A percentile compares a stretch with the other conserved stretches of the same genome.
These are phyloP conservation scores for Capreolus pygargus DNA, from an alignment of 2,113 vertebrate genomes.

Conservation along the genomic window DNA sequence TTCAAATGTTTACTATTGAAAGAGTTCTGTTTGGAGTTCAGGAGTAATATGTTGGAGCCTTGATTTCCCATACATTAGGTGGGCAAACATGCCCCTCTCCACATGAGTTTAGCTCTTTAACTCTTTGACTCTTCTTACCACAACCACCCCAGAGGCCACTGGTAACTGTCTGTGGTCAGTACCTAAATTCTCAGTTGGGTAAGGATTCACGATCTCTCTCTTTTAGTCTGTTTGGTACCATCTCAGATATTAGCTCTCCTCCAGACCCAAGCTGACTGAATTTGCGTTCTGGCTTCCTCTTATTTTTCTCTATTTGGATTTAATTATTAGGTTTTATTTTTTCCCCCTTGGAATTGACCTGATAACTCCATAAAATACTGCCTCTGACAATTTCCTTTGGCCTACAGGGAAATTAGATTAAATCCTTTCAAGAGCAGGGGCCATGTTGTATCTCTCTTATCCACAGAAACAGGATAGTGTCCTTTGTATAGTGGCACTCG, in stretches of 20 bases:
- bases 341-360: background rate
- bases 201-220: background rate
- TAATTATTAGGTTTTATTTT: background rate
- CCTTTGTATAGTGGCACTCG: background rate
- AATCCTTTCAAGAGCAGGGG: background rate
- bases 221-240: background rate
- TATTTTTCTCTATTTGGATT: background rate
- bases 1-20: background rate
- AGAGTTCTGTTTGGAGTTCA: background rate
- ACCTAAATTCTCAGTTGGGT: background rate
- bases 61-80: background rate
- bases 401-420: conserved; percentile 16
- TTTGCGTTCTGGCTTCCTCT: background rate
- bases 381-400: conserved; percentile 28
- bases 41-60: background rate
- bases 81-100: background rate
- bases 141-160: background rate
- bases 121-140: background rate
- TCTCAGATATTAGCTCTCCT: background rate
- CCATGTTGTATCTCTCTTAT: background rate
- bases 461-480: background rate
- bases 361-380: background rate
- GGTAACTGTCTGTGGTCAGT: background rate
- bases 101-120: background rate
- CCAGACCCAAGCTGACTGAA: background rate